Conservation (phyloP, 2,888 invertebrate genomes). For the Neoscelio sp. region DNA sequence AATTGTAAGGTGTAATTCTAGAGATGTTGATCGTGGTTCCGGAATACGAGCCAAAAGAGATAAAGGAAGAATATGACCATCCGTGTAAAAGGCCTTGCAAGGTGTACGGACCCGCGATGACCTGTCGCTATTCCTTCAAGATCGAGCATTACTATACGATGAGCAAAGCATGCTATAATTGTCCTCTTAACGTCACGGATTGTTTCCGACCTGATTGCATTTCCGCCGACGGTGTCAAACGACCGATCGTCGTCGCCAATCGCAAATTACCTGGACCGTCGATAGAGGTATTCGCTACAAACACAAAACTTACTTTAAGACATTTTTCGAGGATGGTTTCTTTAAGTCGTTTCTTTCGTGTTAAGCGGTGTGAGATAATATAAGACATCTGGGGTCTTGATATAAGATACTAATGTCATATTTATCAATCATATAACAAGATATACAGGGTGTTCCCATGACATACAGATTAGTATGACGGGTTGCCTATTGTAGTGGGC, state of each 20-base stretch:
- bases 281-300: constrained; percentile 87
- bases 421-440: too few relatives aligned
- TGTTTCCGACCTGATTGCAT: constrained; percentile 92
- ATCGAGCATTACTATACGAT: constrained; percentile 93
- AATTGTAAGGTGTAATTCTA: too few relatives aligned
- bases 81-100: constrained; percentile 87
- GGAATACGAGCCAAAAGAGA: background rate
- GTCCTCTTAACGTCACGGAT: constrained; percentile 90
- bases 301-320: too few relatives aligned
- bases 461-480: too few relatives aligned
- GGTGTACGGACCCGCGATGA: constrained; percentile 86
- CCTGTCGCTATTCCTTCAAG: constrained; percentile 89
- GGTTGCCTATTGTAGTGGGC: too few relatives aligned
- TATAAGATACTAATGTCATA: too few relatives aligned
- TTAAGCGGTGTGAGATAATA: too few relatives aligned
- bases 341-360: too few relatives aligned
- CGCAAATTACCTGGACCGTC: constrained; percentile 94
- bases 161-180: constrained; percentile 94
- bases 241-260: constrained; percentile 92
- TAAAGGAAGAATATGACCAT: background rate
- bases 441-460: too few relatives aligned
- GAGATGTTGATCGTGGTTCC: constrained; percentile 44
- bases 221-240: constrained; percentile 91
- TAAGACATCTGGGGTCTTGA: too few relatives aligned
- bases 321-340: too few relatives aligned